Base-by-base conservation (phyloP, 2,113 vertebrate species). In the Zosterops japonicus region DNA sequence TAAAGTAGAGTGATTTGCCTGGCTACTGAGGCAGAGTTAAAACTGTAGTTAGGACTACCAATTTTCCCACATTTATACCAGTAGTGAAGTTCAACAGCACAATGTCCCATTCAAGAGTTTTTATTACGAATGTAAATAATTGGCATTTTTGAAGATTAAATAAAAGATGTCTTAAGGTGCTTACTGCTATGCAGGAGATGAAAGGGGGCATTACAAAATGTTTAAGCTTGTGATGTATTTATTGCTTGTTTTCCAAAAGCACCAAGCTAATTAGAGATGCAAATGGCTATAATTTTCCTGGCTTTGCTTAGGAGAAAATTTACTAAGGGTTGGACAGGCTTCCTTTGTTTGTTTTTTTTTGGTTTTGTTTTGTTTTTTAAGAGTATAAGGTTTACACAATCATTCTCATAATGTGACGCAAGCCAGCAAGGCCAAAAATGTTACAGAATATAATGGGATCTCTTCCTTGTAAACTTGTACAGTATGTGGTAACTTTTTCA, bases 381-480 rank as follows among this genome's bases (percentile, higher is more conserved):
- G 97, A 98, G 97, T 98, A 97, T 97, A 98, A 97, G 97, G 98
- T 98, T 98, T 98, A 98, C 98, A 98, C 98, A 98, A 97, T 98
- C 97, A 97, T 98, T 98, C 96, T 98, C 98, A 98, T 97, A 97
- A 98, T 98, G 98, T 98, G 98, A 98, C 97, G 53, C 95, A 98
- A 98, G 98, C 98, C 98, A 98, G 98, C 98, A 98, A 98, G 98
- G 98, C 98, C 97, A 98, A 98, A 97, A 97, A 98, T 97, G 95
- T 96, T 97, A 98, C 97, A 98, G 98, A 98, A 97, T 97, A 97
- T 97, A 97, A 97, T 97, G 98, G 97, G 93, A 98, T 98, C 96
- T 98, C 98, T 98, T 98, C 98, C 98, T 98, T 99, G 98, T 99
- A 99, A 99, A 99, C 98, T 99, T 99, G 99, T 99, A 99, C 98